Conservation (phyloP, 2,888 invertebrate genomes). For the Anagyrus pseudococci region DNA sequence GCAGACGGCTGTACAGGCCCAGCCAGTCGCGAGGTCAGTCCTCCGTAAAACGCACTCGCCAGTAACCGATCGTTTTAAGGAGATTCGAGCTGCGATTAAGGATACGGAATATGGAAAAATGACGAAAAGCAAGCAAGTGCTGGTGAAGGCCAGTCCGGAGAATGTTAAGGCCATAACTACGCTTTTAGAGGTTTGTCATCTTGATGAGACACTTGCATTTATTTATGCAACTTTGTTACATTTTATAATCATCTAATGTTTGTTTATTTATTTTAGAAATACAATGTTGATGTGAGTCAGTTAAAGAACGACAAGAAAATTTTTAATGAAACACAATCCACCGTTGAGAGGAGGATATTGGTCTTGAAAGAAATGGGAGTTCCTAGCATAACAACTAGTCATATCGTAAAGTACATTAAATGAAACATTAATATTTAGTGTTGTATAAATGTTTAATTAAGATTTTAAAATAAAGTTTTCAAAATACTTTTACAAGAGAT, state of each 20-base stretch:
- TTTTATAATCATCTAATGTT: background rate
- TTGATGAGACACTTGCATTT: too few species aligned
- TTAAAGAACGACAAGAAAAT: slow-evolving; percentile 17
- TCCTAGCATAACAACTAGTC: slow-evolving; percentile 18
- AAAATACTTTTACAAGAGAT: too few species aligned
- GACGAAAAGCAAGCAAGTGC: background rate
- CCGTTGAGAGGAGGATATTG: slow-evolving; percentile 44
- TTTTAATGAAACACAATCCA: slow-evolving; percentile 13
- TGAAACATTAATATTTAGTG: too few species aligned
- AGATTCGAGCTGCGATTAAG: background rate
- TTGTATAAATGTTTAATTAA: too few species aligned
- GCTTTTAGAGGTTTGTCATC: slow-evolving; percentile 39
- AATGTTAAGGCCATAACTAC: slow-evolving; percentile 3
- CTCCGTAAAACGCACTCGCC: too few species aligned
- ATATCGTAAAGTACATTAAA: slow-evolving; percentile 41
- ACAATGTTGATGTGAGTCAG: slow-evolving; percentile 19
- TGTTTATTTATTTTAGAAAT: slow-evolving; percentile 33
- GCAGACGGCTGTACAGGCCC: background rate
- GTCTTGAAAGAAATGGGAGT: slow-evolving; percentile 50
- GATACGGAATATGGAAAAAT: background rate
- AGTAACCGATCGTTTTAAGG: too few species aligned
- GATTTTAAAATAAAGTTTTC: too few species aligned
- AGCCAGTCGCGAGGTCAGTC: too few species aligned
- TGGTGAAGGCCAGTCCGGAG: background rate
- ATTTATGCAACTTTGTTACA: slow-evolving; percentile 2